Conservation (phyloP, 2,888 invertebrate genomes). For the Pristionchus entomophagus region DNA sequence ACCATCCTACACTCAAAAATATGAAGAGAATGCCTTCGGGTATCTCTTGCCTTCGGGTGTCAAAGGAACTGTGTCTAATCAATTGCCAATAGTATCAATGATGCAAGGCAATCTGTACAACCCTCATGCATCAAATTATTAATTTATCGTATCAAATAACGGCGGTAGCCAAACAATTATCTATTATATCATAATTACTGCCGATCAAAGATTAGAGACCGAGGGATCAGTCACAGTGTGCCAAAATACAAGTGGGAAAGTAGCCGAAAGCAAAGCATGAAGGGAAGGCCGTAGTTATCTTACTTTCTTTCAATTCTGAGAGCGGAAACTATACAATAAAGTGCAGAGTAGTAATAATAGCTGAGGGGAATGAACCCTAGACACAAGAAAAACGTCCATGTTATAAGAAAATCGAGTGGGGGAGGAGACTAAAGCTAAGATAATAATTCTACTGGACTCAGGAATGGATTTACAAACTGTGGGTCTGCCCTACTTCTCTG, state of each 20-base stretch:
- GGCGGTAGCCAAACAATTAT: constrained; percentile 5
- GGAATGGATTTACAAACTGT: constrained; percentile 31
- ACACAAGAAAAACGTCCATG: too few relatives aligned
- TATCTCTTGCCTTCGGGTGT: too few relatives aligned
- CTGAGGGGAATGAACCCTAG: background rate
- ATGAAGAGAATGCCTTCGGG: too few relatives aligned
- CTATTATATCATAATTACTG: background rate
- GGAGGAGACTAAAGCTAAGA: background rate
- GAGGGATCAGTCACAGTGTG: background rate
- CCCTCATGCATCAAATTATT: background rate
- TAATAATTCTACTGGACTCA: constrained; percentile 1
- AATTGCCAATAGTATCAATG: too few relatives aligned
- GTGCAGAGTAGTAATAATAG: constrained; percentile 19
- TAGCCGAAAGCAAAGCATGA: constrained; percentile 14
- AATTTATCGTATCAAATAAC: constrained; percentile 19
- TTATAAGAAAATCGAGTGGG: background rate
- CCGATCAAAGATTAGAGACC: background rate
- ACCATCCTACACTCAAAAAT: too few relatives aligned
- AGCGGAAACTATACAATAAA: constrained; percentile 29
- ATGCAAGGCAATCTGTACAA: too few relatives aligned
- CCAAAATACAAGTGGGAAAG: constrained; percentile 19
- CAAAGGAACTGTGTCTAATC: too few relatives aligned
- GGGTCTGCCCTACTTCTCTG: background rate
- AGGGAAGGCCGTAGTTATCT: background rate
- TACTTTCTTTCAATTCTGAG: constrained; percentile 9